Base-by-base conservation (phyloP, 2,888 invertebrate species). In the Drosophila pullipes region DNA sequence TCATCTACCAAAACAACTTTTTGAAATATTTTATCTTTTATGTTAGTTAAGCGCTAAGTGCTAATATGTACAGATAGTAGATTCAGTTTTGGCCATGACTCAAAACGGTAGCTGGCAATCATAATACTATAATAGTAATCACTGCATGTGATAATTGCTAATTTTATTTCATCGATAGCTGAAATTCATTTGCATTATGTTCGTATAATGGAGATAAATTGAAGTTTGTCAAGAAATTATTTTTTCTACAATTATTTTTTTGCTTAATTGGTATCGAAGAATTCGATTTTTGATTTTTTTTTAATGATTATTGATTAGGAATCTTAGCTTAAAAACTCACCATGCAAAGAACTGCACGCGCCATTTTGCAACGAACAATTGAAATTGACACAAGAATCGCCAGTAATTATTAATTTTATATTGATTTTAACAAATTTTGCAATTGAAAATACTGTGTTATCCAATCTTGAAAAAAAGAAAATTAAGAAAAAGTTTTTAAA, bases 331-430 rank as follows among this genome's bases (percentile, higher is more conserved):
- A 50, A 52, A 55, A 89, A 93, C 93, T 93, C 91, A 93, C 93
- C 93, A 93, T 93, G 93, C 93, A 93, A 78, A 92, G 81, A 86
- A 89, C 91, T 90, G 93, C 93, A 93, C 93, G 93, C 92, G 92
- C 89, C 93, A 93, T 93, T 85, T 92, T 82, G 86, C 85, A 85
- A 88, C 82, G 86, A 90, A 81, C 76, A 72, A 76, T 81, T 77
- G 60, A 57, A 62, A 53, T 74, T 89, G 90, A 90, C 85, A 91
- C 92, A 91, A 91, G 83, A 84, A 87, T 87, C 90, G 88, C 83
- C 90, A 87, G 91, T 81, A 85, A 83, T 68, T 87, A 77, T 74
- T 71, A 53, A 50, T 66, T 55, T 57, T 77, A 39, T 76, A 61
- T 63, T 57, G 72, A 30, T 59, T 65, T 67, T 54, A 69, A 70